phyloP scores from a whole-genome alignment of 2,797 vertebrate genomes.

The Adrianichthys oophorus region DNA sequence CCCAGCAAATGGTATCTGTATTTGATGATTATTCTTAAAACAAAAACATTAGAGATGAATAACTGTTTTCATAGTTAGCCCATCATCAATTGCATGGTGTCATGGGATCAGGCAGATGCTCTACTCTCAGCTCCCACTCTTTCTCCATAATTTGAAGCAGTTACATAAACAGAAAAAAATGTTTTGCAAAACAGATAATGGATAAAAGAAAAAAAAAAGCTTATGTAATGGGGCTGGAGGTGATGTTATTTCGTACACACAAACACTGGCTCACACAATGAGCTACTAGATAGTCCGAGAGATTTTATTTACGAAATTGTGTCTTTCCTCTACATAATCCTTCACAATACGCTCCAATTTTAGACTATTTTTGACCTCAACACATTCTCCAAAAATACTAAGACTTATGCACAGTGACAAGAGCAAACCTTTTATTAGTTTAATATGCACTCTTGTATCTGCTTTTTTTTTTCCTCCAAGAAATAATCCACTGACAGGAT shows the following conservation, averaged over 20 bases:
- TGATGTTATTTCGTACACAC: constrained; percentile 34
- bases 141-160: constrained; percentile 52
- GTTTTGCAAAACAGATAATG: constrained; percentile 54
- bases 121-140: constrained; percentile 34
- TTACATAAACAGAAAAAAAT: constrained; percentile 60
- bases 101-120: constrained; percentile 34
- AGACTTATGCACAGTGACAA: no score
- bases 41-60: constrained; percentile 12
- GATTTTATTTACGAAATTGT: constrained; percentile 8
- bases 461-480: no score
- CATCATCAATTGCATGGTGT: constrained; percentile 29
- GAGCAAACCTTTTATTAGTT: no score
- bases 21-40: constrained; percentile 1
- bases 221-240: constrained; percentile 55
- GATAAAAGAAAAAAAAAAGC: constrained; percentile 31
- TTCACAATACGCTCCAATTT: background rate
- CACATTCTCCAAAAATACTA: no score
- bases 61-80: constrained; percentile 13
- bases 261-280: constrained; percentile 13
- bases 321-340: constrained; percentile 13
- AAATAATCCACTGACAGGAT: no score
- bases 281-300: constrained; percentile 7
- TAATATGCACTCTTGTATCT: no score
- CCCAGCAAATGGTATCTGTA: background rate
- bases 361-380: no score